Evolutionary conservation across 2,113 vertebrate genomes (phyloP), one percentile per base, ranked within the genome.

Genomic region (Axis porcinus): DNA sequence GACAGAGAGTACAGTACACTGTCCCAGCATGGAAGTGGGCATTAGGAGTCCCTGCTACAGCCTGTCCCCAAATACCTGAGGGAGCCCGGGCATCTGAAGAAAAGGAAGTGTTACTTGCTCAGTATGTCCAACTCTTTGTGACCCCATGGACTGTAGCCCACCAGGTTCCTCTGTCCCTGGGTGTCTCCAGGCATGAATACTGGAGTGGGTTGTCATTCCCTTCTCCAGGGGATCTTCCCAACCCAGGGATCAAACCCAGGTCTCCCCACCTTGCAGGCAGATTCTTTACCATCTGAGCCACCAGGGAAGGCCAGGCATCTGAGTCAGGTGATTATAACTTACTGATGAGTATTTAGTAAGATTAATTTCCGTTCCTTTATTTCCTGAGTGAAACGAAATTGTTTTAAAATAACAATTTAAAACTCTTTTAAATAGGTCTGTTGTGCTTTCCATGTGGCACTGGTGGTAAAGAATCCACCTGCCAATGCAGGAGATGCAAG

Each of bases 1-100:
- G 54, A 55, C 30, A 6, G 3, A 25, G 1, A 5, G 23, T 6
- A 0, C 2, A 33, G 14, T 19, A 64, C 25, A 3, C 21, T 47
- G 47, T 30, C n/a, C 67, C 27, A 33, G 67, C 23, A 4, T n/a
- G 11, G 12, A 33, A 57, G 57, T 15, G 21, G 55, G 19, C 21
- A 19, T 36, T 25, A 2, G 13, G 9, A 30, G 25, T 64, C 14
- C 17, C 25, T 52, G 19, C 5, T 12, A 13, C 36, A 82, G 30
- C 52, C 60, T 36, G 58, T 30, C 57, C 19, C 17, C 14, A 47
- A 33, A 50, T 21, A 14, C 7, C 74, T 58, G 23, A 33, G 62
- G 40, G 16, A 33, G 17, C 16, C 28, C 16, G 70, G 17, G 28
- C 23, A 14, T 79, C 67, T 21, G 64, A 45, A 70, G 67, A 70